Base-by-base conservation (phyloP, 1,140 invertebrate species). In the Babylonia areolata region DNA sequence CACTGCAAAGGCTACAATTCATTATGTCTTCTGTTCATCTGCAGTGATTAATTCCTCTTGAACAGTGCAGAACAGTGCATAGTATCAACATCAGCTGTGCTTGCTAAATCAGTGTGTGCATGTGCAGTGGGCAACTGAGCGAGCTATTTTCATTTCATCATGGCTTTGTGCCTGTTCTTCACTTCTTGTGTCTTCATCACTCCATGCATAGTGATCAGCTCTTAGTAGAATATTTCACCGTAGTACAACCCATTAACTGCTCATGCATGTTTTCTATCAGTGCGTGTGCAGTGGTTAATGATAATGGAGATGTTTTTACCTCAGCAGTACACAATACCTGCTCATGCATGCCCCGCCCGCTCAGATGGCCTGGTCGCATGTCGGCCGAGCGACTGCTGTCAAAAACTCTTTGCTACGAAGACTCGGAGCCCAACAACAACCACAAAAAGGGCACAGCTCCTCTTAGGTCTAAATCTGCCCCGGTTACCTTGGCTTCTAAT, bases 301-400 rank as follows among this genome's bases (percentile, higher is more conserved):
- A 17, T 51, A 58, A 75, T 75, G 40, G 73, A 64, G 54, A 75
- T 85, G 84, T 90, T 87, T 88, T 75, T 39, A 17, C 37, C 71
- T 40, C 46, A 54, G 58, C 90, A 91, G 90, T 89, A 64, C 89
- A 91, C 85, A 90, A 91, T 88, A 87, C 90, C 58, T 91, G 90
- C 85, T 75, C 81, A 77, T 91, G 89, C 69, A 33, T 84, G 40
- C 82, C 82, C 87, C 77, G 89, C 33, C 88, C 90, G 46, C 35
- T 87, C 73, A 87, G 87, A 58, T 87, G 88, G 78, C 88, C 86
- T 31, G 35, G n/a, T 46, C 69, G 82, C 58, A 82, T 87, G 39
- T 69, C 86, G 31, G 88, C 89, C 71, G 88, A 89, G 64, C 86
- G 82, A 75, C 87, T 90, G 75, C 83, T 89, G 64, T 85, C 85